A percentile compares a stretch with the other conserved stretches of the same genome.
Conservation (phyloP, 64 coral and sea anemone species). For the Pachyseris speciosa region DNA sequence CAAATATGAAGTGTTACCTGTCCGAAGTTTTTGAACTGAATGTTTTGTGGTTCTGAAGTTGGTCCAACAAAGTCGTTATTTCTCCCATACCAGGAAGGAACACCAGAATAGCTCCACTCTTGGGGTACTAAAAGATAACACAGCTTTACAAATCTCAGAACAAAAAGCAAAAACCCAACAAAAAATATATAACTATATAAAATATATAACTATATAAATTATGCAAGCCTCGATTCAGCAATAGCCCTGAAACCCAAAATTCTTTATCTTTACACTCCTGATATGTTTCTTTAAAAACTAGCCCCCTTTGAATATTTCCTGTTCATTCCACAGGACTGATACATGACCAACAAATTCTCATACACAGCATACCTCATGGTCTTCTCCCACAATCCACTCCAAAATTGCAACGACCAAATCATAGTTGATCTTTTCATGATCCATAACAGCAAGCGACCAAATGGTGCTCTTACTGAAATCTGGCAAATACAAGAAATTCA, state of each 20-base stretch:
- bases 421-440: slow-evolving; percentile 89
- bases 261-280: too few species aligned
- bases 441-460: slow-evolving; percentile 64
- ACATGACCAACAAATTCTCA: too few species aligned
- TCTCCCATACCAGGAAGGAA: slow-evolving; percentile 92
- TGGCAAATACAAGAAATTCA: not conserved
- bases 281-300: too few species aligned
- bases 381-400: slow-evolving; percentile 69
- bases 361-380: slow-evolving; percentile 83
- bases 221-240: too few species aligned
- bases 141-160: not conserved
- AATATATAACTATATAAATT: too few species aligned
- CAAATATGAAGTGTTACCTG: slow-evolving; percentile 53
- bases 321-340: too few species aligned
- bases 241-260: too few species aligned
- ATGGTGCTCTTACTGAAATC: slow-evolving; percentile 80
- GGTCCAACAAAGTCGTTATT: slow-evolving; percentile 76
- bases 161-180: not conserved
- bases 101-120: slow-evolving; percentile 74
- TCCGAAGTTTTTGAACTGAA: slow-evolving; percentile 69
- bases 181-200: not conserved
- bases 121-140: slow-evolving; percentile 68
- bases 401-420: slow-evolving; percentile 80
- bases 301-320: too few species aligned
- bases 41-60: slow-evolving; percentile 65